A percentile compares a stretch with the other conserved stretches of the same genome.
Evolutionary conservation across 2,797 vertebrate species (phyloP).

Genomic region (Helostoma temminkii): DNA sequence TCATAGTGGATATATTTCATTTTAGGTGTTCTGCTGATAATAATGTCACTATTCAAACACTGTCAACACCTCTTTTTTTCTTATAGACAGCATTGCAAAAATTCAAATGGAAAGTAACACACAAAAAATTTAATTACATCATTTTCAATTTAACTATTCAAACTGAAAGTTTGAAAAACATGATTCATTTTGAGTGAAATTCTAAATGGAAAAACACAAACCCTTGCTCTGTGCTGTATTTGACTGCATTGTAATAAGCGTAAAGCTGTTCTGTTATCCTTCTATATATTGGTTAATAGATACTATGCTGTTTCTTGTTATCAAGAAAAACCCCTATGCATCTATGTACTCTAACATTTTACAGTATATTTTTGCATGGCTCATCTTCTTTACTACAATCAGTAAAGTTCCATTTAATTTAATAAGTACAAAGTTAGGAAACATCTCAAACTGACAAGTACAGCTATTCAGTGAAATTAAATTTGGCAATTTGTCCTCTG

Average conservation of each 20-base stretch:
- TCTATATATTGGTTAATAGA: neutral
- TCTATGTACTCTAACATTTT: slow-evolving; percentile 13
- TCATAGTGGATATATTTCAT: slow-evolving; percentile 1
- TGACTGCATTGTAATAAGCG: too few relatives aligned
- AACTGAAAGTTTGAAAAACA: too few relatives aligned
- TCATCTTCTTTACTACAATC: slow-evolving; percentile 23
- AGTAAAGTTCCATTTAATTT: slow-evolving; percentile 32
- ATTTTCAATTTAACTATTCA: slow-evolving; percentile 5
- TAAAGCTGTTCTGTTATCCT: neutral
- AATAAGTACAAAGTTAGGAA: slow-evolving; percentile 50
- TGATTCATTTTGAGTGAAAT: too few relatives aligned
- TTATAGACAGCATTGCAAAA: neutral
- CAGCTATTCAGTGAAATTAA: slow-evolving; percentile 57
- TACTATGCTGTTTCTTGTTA: neutral
- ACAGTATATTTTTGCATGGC: neutral
- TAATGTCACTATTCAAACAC: slow-evolving; percentile 4
- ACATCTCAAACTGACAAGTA: slow-evolving; percentile 43
- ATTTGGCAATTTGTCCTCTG: slow-evolving; percentile 61
- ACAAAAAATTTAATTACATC: slow-evolving; percentile 15
- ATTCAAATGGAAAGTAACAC: slow-evolving; percentile 8
- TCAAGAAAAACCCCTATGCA: neutral
- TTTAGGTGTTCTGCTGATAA: neutral
- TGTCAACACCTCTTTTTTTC: slow-evolving; percentile 5
- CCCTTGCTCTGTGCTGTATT: too few relatives aligned
- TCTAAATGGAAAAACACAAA: too few relatives aligned